A percentile compares a stretch with the other conserved stretches of the same genome.
Evolutionary conservation across 2,797 vertebrate genomes (phyloP).

Genomic region (Enteromius fasciolatus): DNA sequence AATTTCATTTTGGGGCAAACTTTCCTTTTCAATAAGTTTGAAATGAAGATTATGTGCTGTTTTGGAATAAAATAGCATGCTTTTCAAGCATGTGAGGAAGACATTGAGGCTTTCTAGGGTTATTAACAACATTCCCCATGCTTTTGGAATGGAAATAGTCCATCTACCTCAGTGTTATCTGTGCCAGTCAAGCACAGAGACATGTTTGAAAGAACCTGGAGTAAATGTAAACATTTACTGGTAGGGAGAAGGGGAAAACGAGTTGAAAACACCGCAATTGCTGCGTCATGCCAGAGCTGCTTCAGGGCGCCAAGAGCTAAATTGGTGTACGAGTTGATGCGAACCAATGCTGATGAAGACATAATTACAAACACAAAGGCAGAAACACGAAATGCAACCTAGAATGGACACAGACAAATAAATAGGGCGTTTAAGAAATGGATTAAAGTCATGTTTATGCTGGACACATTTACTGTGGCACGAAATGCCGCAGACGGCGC

Average conservation of each 20-base stretch:
- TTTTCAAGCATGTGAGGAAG: background rate
- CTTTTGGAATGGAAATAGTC: slow-evolving; percentile 42
- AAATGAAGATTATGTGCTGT: background rate
- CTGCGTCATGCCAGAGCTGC: slow-evolving; percentile 75
- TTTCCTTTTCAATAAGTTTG: background rate
- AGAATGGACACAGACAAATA: slow-evolving; percentile 65
- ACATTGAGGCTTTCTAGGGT: background rate
- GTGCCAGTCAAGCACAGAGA: slow-evolving; percentile 67
- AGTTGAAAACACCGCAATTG: slow-evolving; percentile 70
- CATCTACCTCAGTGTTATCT: slow-evolving; percentile 72
- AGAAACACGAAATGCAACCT: slow-evolving; percentile 66
- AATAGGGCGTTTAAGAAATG: slow-evolving; percentile 55
- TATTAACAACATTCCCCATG: slow-evolving; percentile 35
- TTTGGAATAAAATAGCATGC: background rate
- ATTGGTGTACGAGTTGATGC: slow-evolving; percentile 77
- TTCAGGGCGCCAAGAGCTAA: slow-evolving; percentile 75
- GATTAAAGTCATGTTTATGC: slow-evolving; percentile 59
- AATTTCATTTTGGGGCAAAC: background rate
- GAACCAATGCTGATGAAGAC: slow-evolving; percentile 75
- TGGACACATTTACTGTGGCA: slow-evolving; percentile 9
- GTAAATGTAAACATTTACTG: slow-evolving; percentile 79
- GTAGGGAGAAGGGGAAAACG: slow-evolving; percentile 57
- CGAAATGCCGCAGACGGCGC: background rate
- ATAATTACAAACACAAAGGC: slow-evolving; percentile 72
- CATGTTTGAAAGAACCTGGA: slow-evolving; percentile 72